These are phyloP conservation scores for Hippocampus barbouri DNA, from an alignment of 2,113 vertebrate genomes.

Conservation along the genomic window DNA sequence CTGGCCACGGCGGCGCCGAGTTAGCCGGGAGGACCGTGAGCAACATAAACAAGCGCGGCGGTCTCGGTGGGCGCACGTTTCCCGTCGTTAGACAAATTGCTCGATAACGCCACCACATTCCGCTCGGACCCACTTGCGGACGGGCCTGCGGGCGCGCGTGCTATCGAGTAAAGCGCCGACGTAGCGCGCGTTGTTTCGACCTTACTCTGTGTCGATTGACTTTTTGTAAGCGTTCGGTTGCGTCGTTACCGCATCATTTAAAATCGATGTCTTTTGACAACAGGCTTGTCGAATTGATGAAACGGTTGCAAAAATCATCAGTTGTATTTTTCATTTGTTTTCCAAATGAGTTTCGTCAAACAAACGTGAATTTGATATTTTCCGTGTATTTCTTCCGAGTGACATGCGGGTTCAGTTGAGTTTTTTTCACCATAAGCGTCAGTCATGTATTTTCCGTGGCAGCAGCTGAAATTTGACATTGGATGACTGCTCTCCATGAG, in stretches of 20 bases:
- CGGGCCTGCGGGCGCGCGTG: slow-evolving; percentile 1
- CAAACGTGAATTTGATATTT: no score
- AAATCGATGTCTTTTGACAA: no score
- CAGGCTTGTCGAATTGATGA: no score
- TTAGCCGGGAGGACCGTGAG: slow-evolving; percentile 38
- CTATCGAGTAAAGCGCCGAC: slow-evolving; percentile 24
- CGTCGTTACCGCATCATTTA: no score
- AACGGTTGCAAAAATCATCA: no score
- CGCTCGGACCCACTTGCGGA: slow-evolving; percentile 41
- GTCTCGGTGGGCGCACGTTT: slow-evolving; percentile 65
- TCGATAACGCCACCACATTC: slow-evolving; percentile 54
- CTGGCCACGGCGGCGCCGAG: background rate
- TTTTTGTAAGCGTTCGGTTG: no score
- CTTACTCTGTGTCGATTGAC: background rate
- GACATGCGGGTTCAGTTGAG: background rate
- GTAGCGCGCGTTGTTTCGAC: background rate
- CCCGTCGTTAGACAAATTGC: slow-evolving; percentile 58
- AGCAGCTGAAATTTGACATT: no score
- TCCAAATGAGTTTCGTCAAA: no score
- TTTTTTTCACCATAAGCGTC: no score
- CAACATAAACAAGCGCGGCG: slow-evolving; percentile 60
- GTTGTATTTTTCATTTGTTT: no score
- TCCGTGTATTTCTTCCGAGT: no score
- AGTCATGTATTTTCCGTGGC: background rate
- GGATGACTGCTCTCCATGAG: no score